Evolutionary conservation across 2,113 vertebrate genomes (phyloP).

Genomic region (Anguilla rostrata): DNA sequence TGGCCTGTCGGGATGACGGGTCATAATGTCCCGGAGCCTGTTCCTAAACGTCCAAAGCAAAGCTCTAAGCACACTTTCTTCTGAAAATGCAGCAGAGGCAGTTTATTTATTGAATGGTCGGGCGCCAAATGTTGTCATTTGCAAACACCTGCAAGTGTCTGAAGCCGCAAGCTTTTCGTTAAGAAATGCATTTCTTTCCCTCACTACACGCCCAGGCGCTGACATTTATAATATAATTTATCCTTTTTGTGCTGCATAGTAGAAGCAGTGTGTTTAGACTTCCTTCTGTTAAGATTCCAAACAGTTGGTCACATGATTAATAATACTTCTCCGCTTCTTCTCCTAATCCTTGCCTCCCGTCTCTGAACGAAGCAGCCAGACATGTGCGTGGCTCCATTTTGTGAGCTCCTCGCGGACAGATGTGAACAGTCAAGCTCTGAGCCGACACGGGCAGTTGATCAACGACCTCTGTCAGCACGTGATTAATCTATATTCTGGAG

Average conservation of each 20-base stretch:
- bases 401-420: neutral
- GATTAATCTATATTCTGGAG: constrained; percentile 1
- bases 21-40: constrained; percentile 32
- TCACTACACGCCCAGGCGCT: neutral
- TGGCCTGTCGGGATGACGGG: constrained; percentile 22
- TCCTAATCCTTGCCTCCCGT: neutral
- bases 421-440: neutral
- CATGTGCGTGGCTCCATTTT: neutral
- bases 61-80: neutral
- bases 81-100: neutral
- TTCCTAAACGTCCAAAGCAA: constrained; percentile 29
- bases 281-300: neutral
- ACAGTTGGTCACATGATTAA: neutral
- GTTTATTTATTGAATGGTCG: neutral
- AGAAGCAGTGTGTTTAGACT: neutral
- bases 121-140: neutral
- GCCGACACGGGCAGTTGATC: neutral
- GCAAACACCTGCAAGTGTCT: neutral
- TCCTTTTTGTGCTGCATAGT: neutral
- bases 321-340: neutral
- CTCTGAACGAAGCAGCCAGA: neutral
- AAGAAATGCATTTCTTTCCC: neutral
- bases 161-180: neutral
- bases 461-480: constrained; percentile 14
- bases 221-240: neutral